Base-by-base conservation (phyloP, 2,888 invertebrate species). In the Saturnia japonica region DNA sequence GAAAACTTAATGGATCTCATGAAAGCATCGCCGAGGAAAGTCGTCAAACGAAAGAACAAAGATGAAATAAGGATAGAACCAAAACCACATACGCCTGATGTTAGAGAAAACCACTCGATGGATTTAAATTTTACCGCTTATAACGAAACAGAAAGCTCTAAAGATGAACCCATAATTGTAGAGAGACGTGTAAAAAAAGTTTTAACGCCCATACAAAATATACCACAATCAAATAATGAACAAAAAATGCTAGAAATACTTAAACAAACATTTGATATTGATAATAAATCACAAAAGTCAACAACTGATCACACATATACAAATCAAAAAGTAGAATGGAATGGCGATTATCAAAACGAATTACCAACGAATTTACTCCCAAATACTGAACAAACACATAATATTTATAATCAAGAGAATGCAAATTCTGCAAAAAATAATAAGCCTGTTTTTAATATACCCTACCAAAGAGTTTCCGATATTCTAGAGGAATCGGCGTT, bases 401-500 rank as follows among this genome's bases (percentile, higher is more conserved):
- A 43, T 14, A 22, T 54, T 54, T 34, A 28, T 16, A 8, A 62
- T 62, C 34, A 64, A 64, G 64, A 16, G 34, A 51, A 51, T 68
- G 7, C 45, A 68, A 45, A 68, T 51, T 16, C 51, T 28, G 47
- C 45, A 34, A 74, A 40, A 7, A 16, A 74, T 1, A 60, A 74
- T 1, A 77, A 70, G 6, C 3, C 12, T 0, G 11, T 8, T n/a
- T 85, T 87, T 71, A 79, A 78, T 71, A 83, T 87, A 57, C 87
- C 87, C n/a, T 87, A 84, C 71, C 83, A 83, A 68, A 76, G 72
- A 78, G 86, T 86, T 28, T 77, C 81, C 6, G 87, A 87, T 70
- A 78, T 87, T 25, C 75, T 87, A 54, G 81, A 82, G 67, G 85
- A 85, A 69, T 76, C 80, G 12, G 74, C 74, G 0, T 71, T 72